Evolutionary conservation across 1,140 invertebrate species (phyloP), one percentile per base, ranked within the genome.

Genomic region (Temnothorax curvispinosus): DNA sequence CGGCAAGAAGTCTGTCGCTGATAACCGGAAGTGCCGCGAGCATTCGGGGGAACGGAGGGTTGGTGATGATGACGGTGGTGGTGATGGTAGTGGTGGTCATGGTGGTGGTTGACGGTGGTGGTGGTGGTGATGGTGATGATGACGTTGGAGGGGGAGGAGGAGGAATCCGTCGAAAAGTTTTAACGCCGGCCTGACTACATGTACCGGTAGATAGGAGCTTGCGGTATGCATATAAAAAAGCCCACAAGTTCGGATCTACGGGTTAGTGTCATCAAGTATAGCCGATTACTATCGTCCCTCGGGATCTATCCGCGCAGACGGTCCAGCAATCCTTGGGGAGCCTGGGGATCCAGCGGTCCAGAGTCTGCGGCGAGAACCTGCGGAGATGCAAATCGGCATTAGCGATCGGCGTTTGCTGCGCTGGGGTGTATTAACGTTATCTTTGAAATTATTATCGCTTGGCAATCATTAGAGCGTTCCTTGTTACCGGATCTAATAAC

Each of bases 231-330:
- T 95, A 95, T 95, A 94, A 95, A 95, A 95, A 94, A 95, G 94
- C 94, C 94, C 95, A 95, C 95, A 95, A 95, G 95, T 95, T 95
- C 95, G 95, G 94, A 96, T 95, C 95, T 95, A 95, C 95, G 95
- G 95, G 95, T 95, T 95, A 95, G 94, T 95, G 94, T 95, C 94
- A 95, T 95, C 95, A 95, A 95, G 95, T 95, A 95, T 91, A 78
- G 94, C 92, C 93, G 94, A 92, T 86, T 84, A 87, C 86, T 54
- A 87, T 56, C 85, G 62, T 89, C 67, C 35, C 21, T n/a, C 78
- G 41, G 75, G 67, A 50, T 87, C 75, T 78, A 62, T 81, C 78
- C 67, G 13, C 21, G 35, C 13, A 21, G 84, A 69, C 21, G 27
- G 38, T 88, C 72, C 75, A 67, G n/a, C 60, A 32, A 60, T 84